These are phyloP conservation scores for Phocoena sinus DNA, from an alignment of 2,113 vertebrate genomes.

Conservation along the genomic window DNA sequence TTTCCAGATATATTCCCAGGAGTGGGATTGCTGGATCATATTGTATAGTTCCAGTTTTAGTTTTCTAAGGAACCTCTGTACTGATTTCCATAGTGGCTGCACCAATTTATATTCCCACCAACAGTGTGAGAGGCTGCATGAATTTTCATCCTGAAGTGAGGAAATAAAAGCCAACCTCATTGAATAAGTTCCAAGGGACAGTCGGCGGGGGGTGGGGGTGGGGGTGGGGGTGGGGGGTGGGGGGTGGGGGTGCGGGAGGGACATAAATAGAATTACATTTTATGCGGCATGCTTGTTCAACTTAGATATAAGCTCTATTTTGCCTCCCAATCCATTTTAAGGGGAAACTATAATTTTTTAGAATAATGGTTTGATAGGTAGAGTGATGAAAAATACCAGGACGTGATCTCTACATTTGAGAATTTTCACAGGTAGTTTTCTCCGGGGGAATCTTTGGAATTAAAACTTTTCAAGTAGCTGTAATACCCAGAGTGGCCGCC, in stretches of 20 bases:
- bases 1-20: neutral
- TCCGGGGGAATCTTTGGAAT: neutral
- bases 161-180: neutral
- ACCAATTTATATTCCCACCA: neutral
- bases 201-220: no score
- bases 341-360: neutral
- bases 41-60: neutral
- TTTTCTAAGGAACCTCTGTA: neutral
- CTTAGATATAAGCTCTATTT: neutral
- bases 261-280: neutral
- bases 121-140: neutral
- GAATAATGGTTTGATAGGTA: neutral
- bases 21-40: neutral
- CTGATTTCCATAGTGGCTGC: neutral
- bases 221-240: no score
- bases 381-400: neutral
- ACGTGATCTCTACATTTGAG: neutral
- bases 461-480: neutral
- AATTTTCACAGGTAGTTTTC: neutral
- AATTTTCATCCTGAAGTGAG: neutral
- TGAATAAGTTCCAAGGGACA: neutral
- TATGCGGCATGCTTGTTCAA: neutral
- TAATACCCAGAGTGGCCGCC: neutral
- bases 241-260: fast-evolving
- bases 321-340: neutral